Evolutionary conservation across 64 coral and sea anemone genomes (phyloP).

Genomic region (Trachythela sp.): DNA sequence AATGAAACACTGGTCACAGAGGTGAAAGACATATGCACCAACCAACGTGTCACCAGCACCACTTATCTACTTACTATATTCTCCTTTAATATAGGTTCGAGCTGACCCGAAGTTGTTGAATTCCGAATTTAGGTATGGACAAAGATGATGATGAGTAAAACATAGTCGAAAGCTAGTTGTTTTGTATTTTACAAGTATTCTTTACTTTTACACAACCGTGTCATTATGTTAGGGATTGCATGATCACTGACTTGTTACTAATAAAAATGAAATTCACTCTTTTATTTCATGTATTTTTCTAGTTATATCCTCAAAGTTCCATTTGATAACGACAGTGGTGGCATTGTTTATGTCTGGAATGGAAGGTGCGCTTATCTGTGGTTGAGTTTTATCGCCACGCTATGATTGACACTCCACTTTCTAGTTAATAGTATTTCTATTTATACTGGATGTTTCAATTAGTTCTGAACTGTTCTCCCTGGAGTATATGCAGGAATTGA

Average conservation of each 20-base stretch:
- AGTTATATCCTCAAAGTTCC: conserved; percentile 99
- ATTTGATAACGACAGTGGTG: conserved; percentile 90
- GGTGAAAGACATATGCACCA: too few relatives aligned
- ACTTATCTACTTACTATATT: not conserved
- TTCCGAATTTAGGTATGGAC: conserved; percentile 83
- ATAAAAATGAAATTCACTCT: not conserved
- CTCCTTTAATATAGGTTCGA: conserved; percentile 47
- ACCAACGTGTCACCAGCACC: too few relatives aligned
- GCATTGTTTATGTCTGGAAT: conserved; percentile 96
- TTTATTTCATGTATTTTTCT: not conserved
- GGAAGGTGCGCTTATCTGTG: conserved; percentile 52
- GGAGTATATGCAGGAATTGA: too few relatives aligned
- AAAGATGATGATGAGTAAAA: not conserved
- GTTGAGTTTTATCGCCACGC: not conserved
- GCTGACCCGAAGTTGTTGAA: conserved; percentile 61
- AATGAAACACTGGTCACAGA: too few relatives aligned
- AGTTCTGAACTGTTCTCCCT: too few relatives aligned
- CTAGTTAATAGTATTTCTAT: not conserved
- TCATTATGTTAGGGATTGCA: too few relatives aligned
- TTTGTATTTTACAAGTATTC: too few relatives aligned
- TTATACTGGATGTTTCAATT: too few relatives aligned
- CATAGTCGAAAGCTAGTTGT: too few relatives aligned
- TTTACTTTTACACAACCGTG: too few relatives aligned
- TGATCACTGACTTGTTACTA: not conserved
- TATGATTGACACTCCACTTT: not conserved